Base-by-base conservation (phyloP, 2,113 vertebrate species). In the Desmodus rotundus region DNA sequence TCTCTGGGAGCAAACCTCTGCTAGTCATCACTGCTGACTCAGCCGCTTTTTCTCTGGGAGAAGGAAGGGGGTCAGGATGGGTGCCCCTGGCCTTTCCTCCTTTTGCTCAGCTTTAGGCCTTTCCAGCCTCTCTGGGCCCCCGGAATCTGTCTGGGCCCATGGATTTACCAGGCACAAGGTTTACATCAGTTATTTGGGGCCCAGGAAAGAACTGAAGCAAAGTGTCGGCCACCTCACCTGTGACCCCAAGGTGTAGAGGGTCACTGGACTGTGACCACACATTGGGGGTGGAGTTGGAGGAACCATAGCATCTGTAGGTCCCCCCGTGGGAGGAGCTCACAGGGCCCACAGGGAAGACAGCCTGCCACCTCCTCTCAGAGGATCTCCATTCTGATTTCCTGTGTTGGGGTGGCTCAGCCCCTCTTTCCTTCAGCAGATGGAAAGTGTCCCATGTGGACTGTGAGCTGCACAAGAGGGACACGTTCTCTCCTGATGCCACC, bases 371-470 rank as follows among this genome's bases (percentile, higher is more conserved):
- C 24, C 7, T 24, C 14, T 0, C 1, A 24, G 0, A 5, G 3
- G 0, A 1, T 7, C 2, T 36, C 8, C 0, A 0, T 61, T 19
- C 4, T 0, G 3, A 0, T 0, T 14, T 5, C 15, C 3, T 0
- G 2, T 2, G 0, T 45, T 0, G 24, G 43, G 41, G 26, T 0
- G 0, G 14, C 28, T n/a, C 16, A 10, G 72, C 3, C 2, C 15
- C 56, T 47, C 50, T 28, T 26, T 93, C 86, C 41, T 89, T 95
- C 50, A 58, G 58, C 81, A 94, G 82, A 3, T 28, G 20, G 13
- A 90, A 65, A 0, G 19, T 13, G 7, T 11, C 19, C 0, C 0
- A 1, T 14, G 4, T 12, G 7, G 0, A 0, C 2, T 0, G 0
- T 28, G 54, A 84, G 12, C 54, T 22, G 28, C 96, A 96, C 0